A percentile compares a stretch with the other conserved stretches of the same genome.
These are phyloP conservation scores for Rhodinocichla rosea DNA, from an alignment of 2,113 vertebrate species.

Conservation along the genomic window DNA sequence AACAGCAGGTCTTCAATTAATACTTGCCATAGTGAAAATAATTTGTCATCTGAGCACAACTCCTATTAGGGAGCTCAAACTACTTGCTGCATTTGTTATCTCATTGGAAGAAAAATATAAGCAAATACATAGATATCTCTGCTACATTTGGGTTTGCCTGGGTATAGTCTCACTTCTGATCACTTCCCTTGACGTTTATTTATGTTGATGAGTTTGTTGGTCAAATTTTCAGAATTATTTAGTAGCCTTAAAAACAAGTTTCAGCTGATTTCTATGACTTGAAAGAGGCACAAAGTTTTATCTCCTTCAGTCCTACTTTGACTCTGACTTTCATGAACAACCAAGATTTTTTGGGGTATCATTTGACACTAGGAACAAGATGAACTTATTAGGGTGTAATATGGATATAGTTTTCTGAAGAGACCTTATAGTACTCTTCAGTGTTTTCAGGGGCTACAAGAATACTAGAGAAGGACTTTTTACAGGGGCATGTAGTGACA, in stretches of 20 bases:
- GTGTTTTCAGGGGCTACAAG: not conserved
- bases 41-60: not conserved
- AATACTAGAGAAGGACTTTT: not conserved
- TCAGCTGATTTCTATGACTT: not conserved
- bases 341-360: not conserved
- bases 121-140: not conserved
- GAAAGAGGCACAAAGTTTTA: not conserved
- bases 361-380: not conserved
- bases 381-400: not conserved
- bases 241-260: not conserved
- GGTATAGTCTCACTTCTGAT: not conserved
- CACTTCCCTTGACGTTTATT: not conserved
- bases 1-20: constrained; percentile 1
- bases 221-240: not conserved
- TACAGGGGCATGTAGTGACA: not conserved
- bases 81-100: not conserved
- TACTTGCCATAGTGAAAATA: constrained; percentile 30
- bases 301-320: not conserved
- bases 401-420: not conserved
- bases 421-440: not conserved
- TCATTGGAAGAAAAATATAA: accelerated
- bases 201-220: not conserved
- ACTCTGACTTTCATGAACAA: not conserved
- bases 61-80: not conserved
- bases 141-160: not conserved